These are phyloP conservation scores for Oreochromis aureus DNA, from an alignment of 2,113 vertebrate species.

Conservation along the genomic window DNA sequence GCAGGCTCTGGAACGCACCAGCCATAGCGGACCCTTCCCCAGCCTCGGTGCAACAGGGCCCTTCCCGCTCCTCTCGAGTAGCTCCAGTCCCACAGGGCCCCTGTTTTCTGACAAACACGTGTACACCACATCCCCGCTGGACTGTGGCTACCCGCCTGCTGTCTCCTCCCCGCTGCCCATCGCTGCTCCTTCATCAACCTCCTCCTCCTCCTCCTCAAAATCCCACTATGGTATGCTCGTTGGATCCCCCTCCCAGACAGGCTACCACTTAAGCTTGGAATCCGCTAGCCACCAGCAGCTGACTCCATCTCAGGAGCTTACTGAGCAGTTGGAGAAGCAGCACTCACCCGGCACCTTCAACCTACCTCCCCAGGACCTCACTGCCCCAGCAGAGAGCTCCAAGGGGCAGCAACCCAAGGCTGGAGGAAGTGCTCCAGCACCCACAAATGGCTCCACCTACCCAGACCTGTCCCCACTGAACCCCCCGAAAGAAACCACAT, in stretches of 20 bases:
- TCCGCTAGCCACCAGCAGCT: constrained; percentile 90
- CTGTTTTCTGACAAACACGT: constrained; percentile 94
- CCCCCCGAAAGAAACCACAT: constrained; percentile 90
- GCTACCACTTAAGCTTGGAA: constrained; percentile 91
- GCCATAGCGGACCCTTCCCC: constrained; percentile 86
- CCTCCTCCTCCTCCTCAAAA: constrained; percentile 86
- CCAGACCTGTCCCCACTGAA: constrained; percentile 88
- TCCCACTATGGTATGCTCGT: constrained; percentile 95
- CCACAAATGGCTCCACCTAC: constrained; percentile 80
- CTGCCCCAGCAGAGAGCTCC: constrained; percentile 65
- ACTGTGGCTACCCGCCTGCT: constrained; percentile 90
- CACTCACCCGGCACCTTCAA: constrained; percentile 83
- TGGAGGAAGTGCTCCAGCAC: constrained; percentile 7
- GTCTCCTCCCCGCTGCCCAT: constrained; percentile 92
- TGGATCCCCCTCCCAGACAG: constrained; percentile 82
- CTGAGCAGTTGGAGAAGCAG: constrained; percentile 95
- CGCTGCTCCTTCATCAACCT: constrained; percentile 76
- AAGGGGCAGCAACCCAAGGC: constrained; percentile 88
- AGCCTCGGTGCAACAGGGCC: constrained; percentile 86
- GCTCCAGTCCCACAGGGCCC: constrained; percentile 84
- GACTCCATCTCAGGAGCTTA: constrained; percentile 98
- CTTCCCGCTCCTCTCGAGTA: constrained; percentile 86
- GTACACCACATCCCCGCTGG: constrained; percentile 89
- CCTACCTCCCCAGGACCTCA: constrained; percentile 88
- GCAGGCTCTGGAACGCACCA: constrained; percentile 96